Evolutionary conservation across 2,888 invertebrate species (phyloP).

Genomic region (Eristalis arbustorum): DNA sequence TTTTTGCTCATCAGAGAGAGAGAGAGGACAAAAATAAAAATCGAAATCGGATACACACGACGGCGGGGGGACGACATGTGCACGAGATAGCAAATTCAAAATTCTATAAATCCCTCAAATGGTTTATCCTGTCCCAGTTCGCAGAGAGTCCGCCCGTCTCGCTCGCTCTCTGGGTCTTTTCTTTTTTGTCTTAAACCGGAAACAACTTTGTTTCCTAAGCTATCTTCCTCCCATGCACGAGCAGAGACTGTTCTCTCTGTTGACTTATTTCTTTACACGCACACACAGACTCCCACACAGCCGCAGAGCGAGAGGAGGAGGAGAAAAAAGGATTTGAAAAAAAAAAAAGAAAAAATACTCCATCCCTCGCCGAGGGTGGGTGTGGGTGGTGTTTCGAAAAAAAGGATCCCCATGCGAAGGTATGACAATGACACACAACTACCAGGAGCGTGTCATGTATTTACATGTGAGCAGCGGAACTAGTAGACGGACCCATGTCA

Average conservation of each 20-base stretch:
- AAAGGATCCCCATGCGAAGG: not conserved
- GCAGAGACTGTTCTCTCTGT: conserved; percentile 8
- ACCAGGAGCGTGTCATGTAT: not conserved
- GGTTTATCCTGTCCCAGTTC: conserved; percentile 55
- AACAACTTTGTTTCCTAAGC: conserved; percentile 35
- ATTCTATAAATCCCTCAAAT: conserved; percentile 68
- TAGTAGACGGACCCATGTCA: conserved; percentile 46
- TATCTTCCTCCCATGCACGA: conserved; percentile 10
- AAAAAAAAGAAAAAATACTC: too few species aligned
- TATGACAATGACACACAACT: not conserved
- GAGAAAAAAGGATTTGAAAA: conserved; percentile 10
- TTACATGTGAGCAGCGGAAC: conserved; percentile 14
- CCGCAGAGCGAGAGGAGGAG: not conserved
- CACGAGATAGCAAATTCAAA: conserved; percentile 53
- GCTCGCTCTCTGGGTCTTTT: not conserved
- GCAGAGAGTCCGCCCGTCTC: too few species aligned
- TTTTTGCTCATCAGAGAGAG: conserved; percentile 27
- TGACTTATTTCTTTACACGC: conserved; percentile 6
- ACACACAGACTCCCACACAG: not conserved
- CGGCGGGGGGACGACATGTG: conserved; percentile 2
- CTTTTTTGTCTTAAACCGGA: conserved; percentile 12
- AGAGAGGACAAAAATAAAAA: conserved; percentile 34
- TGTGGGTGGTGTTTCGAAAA: not conserved
- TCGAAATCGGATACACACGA: conserved; percentile 46
- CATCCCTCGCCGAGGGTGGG: not conserved